These are phyloP conservation scores for Drosophila paracracens DNA, from an alignment of 2,888 invertebrate species.

Conservation along the genomic window DNA sequence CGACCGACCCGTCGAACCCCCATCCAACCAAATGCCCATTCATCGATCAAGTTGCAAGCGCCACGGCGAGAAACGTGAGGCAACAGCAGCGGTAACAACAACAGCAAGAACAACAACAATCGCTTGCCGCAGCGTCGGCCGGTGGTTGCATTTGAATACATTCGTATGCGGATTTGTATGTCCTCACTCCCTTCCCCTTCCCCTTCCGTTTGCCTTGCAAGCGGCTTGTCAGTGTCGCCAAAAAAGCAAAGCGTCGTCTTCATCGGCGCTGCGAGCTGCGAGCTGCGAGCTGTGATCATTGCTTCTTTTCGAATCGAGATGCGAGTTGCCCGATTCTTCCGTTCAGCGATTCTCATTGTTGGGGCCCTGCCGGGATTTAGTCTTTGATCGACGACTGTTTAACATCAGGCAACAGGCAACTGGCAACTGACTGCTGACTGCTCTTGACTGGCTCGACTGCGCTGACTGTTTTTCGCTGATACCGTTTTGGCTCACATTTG, in stretches of 20 bases:
- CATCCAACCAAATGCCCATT: slow-evolving; percentile 66
- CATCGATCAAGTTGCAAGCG: slow-evolving; percentile 80
- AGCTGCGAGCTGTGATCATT: slow-evolving; percentile 15
- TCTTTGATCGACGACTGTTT: slow-evolving; percentile 79
- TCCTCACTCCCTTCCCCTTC: not conserved
- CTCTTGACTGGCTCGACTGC: slow-evolving; percentile 7
- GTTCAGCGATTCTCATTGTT: slow-evolving; percentile 36
- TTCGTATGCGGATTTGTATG: slow-evolving; percentile 37
- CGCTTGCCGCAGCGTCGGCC: slow-evolving; percentile 50
- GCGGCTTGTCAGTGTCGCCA: slow-evolving; percentile 77
- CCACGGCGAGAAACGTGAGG: slow-evolving; percentile 77
- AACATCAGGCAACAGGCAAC: slow-evolving; percentile 61
- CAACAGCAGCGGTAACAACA: slow-evolving; percentile 29
- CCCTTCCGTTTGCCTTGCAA: slow-evolving; percentile 38
- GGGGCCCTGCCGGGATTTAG: slow-evolving; percentile 67
- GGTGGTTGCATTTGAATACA: slow-evolving; percentile 70
- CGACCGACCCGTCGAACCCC: slow-evolving; percentile 10
- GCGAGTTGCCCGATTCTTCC: slow-evolving; percentile 19
- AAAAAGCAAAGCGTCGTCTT: slow-evolving; percentile 81
- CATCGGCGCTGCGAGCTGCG: slow-evolving; percentile 54
- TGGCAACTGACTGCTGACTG: slow-evolving; percentile 18
- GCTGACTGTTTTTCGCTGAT: slow-evolving; percentile 39
- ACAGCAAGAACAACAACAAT: slow-evolving; percentile 42
- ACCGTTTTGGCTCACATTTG: slow-evolving; percentile 63
- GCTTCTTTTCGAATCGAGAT: slow-evolving; percentile 17